These are phyloP conservation scores for Seira sanloemensis DNA, from an alignment of 2,888 invertebrate species.

Conservation along the genomic window DNA sequence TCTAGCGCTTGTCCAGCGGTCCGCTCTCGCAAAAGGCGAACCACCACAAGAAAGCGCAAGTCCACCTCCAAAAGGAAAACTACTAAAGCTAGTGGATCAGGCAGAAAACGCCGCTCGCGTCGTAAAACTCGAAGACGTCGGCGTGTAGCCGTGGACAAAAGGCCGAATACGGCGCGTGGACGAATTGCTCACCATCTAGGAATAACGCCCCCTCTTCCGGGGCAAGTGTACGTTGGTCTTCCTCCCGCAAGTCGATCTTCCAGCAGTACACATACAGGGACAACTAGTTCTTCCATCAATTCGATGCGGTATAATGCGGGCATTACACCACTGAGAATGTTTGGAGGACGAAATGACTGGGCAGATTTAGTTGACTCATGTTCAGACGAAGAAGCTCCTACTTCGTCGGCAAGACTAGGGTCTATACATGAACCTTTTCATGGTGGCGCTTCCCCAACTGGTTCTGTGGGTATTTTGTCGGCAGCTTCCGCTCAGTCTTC, in stretches of 20 bases:
- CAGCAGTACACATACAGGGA: constrained; percentile 9
- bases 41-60: constrained; percentile 66
- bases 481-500: constrained; percentile 29
- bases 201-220: constrained; percentile 76
- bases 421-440: neutral
- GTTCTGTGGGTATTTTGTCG: neutral
- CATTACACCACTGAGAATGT: constrained; percentile 80
- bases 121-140: constrained; percentile 66
- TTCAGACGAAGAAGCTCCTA: constrained; percentile 3
- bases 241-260: constrained; percentile 63
- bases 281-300: constrained; percentile 55
- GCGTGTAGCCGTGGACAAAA: constrained; percentile 64
- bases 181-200: constrained; percentile 78
- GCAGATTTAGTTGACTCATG: constrained; percentile 78
- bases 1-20: neutral
- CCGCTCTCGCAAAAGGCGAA: constrained; percentile 13
- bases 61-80: constrained; percentile 74
- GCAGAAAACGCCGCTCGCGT: constrained; percentile 38
- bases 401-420: neutral
- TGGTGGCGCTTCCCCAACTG: neutral
- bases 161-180: constrained; percentile 76
- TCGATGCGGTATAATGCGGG: constrained; percentile 74
- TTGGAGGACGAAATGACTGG: constrained; percentile 83
- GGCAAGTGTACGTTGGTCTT: constrained; percentile 71
- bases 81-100: constrained; percentile 75